Conservation (phyloP, 2,797 vertebrate genomes). For the Sebastes miniatus region DNA sequence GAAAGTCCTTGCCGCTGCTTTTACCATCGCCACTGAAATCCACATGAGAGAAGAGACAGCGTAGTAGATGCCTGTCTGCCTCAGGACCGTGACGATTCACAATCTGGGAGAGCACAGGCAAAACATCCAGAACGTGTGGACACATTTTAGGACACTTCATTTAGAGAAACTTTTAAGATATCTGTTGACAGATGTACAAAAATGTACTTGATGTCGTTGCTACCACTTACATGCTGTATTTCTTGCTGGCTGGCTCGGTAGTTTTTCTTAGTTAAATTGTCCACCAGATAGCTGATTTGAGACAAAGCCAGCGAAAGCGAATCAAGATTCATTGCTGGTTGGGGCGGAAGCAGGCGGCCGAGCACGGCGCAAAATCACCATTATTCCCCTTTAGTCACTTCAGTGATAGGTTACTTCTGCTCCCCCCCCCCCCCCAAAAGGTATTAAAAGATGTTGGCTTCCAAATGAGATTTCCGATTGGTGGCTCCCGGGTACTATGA, state of each 20-base stretch:
- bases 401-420: constrained; percentile 98
- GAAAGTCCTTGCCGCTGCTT: constrained; percentile 99
- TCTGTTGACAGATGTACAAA: background rate
- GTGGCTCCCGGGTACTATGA: constrained; percentile 82
- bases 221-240: constrained; percentile 98
- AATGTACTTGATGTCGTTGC: background rate
- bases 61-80: constrained; percentile 99
- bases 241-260: constrained; percentile 99
- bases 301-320: constrained; percentile 99
- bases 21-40: constrained; percentile 99
- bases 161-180: background rate
- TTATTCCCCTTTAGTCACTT: constrained; percentile 99
- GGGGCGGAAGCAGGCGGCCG: constrained; percentile 99
- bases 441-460: constrained; percentile 78
- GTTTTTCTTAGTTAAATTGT: constrained; percentile 99
- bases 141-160: background rate
- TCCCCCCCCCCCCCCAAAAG: constrained; percentile 86
- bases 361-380: constrained; percentile 99
- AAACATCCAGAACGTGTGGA: background rate
- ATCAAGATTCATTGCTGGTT: constrained; percentile 99
- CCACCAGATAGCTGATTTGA: constrained; percentile 99
- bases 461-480: constrained; percentile 76
- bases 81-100: constrained; percentile 99
- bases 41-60: constrained; percentile 99
- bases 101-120: constrained; percentile 84